Conservation (phyloP, 1,140 invertebrate species). For the Drosophila dunni region DNA sequence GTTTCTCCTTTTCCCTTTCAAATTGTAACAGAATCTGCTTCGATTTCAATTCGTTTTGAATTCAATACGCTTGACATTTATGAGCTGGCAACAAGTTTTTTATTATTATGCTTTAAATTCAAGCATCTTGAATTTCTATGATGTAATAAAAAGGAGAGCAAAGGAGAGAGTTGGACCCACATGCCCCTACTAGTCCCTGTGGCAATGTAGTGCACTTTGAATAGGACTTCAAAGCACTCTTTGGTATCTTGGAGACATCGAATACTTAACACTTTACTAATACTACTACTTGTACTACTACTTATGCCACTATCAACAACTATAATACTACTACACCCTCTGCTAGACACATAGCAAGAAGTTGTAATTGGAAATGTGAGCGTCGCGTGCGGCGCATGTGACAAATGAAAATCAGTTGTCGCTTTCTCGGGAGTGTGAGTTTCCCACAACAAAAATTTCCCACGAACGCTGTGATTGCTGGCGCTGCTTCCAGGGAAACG, state of each 20-base stretch:
- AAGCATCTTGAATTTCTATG: slow-evolving; percentile 27
- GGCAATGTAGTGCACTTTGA: no score
- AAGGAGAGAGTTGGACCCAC: no score
- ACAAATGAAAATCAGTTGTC: slow-evolving; percentile 36
- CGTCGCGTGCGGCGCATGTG: slow-evolving; percentile 16
- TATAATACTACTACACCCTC: not conserved
- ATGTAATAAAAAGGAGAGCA: not conserved
- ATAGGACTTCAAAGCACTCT: no score
- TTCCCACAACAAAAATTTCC: slow-evolving; percentile 4
- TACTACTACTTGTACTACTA: no score
- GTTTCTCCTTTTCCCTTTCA: slow-evolving; percentile 16
- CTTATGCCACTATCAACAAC: no score
- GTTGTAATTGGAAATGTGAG: slow-evolving; percentile 75
- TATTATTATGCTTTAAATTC: slow-evolving; percentile 7
- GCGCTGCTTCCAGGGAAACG: not conserved
- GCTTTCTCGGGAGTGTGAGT: not conserved
- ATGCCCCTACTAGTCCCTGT: no score
- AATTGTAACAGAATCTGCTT: slow-evolving; percentile 28
- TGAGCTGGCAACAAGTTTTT: slow-evolving; percentile 3
- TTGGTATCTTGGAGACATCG: no score
- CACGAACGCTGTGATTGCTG: slow-evolving; percentile 2
- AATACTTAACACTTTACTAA: no score
- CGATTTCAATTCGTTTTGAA: slow-evolving; percentile 43
- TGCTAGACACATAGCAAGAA: slow-evolving; percentile 15
- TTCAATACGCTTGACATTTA: slow-evolving; percentile 47